Conservation (phyloP, 2,888 invertebrate genomes). For the Cryptus viduatorius region DNA sequence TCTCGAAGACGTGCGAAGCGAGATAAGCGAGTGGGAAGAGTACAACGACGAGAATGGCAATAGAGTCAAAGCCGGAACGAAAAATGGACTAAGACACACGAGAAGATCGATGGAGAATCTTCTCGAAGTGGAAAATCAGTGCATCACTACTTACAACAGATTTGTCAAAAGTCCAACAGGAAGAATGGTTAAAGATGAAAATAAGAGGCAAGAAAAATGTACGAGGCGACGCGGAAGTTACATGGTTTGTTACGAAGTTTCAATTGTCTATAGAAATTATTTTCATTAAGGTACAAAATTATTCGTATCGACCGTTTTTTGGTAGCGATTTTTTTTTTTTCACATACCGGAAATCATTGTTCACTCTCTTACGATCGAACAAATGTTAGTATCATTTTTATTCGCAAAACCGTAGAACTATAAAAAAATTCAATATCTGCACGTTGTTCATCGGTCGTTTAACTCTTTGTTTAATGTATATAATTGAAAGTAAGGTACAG, state of each 20-base stretch:
- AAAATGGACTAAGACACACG: conserved; percentile 86
- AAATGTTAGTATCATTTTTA: no score
- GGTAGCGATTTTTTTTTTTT: not conserved
- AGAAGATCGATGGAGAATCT: conserved; percentile 91
- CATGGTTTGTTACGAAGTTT: conserved; percentile 76
- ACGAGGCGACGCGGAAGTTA: conserved; percentile 81
- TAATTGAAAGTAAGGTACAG: conserved; percentile 7
- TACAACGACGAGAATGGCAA: conserved; percentile 89
- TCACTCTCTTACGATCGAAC: no score
- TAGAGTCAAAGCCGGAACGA: conserved; percentile 85
- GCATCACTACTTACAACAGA: conserved; percentile 75
- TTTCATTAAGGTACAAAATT: not conserved
- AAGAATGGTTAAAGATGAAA: conserved; percentile 73
- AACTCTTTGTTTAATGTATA: conserved; percentile 7
- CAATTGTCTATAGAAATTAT: not conserved
- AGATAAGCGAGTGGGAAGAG: conserved; percentile 88
- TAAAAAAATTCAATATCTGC: no score
- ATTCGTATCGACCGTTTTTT: not conserved
- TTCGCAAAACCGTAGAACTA: no score
- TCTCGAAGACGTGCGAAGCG: conserved; percentile 90
- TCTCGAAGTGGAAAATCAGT: conserved; percentile 82
- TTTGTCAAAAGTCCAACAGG: conserved; percentile 72
- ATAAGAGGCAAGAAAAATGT: conserved; percentile 75
- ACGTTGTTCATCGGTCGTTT: not conserved
- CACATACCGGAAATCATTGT: no score